Evolutionary conservation across 2,113 vertebrate species (phyloP).

Genomic region (Oncorhynchus nerka): DNA sequence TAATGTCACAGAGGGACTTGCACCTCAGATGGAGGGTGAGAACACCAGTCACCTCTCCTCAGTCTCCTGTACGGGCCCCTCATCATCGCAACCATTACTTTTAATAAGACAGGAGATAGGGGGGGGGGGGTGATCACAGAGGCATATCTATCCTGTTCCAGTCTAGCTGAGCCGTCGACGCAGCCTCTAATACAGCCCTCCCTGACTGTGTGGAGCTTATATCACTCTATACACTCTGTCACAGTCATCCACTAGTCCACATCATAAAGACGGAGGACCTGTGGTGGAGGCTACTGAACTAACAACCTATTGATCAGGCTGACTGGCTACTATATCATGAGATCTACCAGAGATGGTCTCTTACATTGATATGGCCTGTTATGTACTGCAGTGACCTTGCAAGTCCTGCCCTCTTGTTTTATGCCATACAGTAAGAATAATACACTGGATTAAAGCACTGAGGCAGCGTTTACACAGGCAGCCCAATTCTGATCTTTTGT

Average conservation of each 20-base stretch:
- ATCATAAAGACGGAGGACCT: neutral
- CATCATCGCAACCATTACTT: neutral
- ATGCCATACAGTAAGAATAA: no score
- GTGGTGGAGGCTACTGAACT: no score
- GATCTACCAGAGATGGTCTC: no score
- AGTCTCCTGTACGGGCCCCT: neutral
- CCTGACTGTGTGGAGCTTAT: neutral
- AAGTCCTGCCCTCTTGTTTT: no score
- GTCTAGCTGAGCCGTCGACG: neutral
- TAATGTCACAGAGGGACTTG: neutral
- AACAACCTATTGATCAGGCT: no score
- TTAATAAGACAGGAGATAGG: no score
- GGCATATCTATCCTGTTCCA: neutral
- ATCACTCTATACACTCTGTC: neutral
- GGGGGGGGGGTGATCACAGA: neutral
- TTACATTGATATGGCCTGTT: no score
- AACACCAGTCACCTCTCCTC: neutral
- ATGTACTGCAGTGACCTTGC: no score
- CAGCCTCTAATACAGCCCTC: neutral
- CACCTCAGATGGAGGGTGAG: neutral
- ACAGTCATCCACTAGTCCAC: neutral
- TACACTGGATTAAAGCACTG: no score
- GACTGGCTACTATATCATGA: no score
- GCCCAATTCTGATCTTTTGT: no score
- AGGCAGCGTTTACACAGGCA: no score